Base-by-base conservation (phyloP, 2,113 vertebrate species). In the Eubucco bourcierii region DNA sequence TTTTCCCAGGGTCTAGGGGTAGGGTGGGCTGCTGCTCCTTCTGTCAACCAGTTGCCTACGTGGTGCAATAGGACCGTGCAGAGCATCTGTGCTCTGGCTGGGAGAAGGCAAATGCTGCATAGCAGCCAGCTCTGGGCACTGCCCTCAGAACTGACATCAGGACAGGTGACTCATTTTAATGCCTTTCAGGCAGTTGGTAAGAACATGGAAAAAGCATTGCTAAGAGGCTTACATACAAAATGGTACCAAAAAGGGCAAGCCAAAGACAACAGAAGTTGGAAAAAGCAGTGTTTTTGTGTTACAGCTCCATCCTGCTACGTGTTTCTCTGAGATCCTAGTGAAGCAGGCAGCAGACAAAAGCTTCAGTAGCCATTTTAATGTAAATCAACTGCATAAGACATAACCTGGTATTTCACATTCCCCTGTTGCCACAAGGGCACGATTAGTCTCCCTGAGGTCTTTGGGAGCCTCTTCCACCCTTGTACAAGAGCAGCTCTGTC, bases 291-390 rank as follows among this genome's bases (percentile, higher is more conserved):
- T 66, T 89, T 70, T 77, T 64, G 31, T 79, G 80, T 74, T 68
- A 74, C 15, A 88, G 56, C 65, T 93, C 67, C 75, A 80, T 82
- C 68, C 61, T 44, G 64, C 53, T 70, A 80, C 41, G 60, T 67
- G 56, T 47, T 92, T 84, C 84, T 89, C 81, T 64, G 94, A 92
- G 94, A 89, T 67, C 53, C 20, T 14, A 67, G 78, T 85, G 72
- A 64, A 85, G 86, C 0, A 3, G 3, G 74, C 11, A 31, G 81
- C 76, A 91, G 77, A 82, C 80, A 94, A 94, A 92, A 86, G 68
- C 65, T 80, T 95, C 39, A 12, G 6, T 4, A 81, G 34, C n/a
- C 29, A 88, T 90, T 93, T 78, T 90, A 86, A 95, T 91, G 96
- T 68, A 90, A 85, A 94, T 94, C 64, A 73, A 37, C 64, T 53